A percentile compares a stretch with the other conserved stretches of the same genome.
Conservation (phyloP, 64 coral and sea anemone species). For the Montipora foliosa region DNA sequence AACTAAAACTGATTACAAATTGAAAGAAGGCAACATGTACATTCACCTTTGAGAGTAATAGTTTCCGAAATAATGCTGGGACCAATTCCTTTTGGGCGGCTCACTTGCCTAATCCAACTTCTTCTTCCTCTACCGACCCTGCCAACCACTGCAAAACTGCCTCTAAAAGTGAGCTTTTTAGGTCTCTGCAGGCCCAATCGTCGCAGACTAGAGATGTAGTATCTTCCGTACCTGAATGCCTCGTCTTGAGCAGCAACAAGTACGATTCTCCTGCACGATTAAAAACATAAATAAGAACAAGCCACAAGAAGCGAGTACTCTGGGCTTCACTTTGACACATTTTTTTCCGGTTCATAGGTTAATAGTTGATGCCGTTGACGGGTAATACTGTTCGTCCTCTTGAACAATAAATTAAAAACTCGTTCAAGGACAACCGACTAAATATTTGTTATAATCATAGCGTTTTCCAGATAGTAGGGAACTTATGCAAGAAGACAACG, state of each 20-base stretch:
- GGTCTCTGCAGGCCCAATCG: background rate
- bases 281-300: background rate
- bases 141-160: background rate
- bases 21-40: background rate
- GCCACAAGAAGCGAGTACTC: background rate
- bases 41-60: background rate
- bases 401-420: too few relatives aligned
- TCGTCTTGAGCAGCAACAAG: conserved; percentile 14
- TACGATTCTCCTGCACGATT: background rate
- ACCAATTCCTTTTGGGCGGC: background rate
- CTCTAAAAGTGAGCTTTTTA: background rate
- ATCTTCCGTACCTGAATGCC: background rate
- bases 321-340: too few relatives aligned
- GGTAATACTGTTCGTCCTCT: too few relatives aligned
- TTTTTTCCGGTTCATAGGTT: too few relatives aligned
- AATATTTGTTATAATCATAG: too few relatives aligned
- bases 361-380: too few relatives aligned
- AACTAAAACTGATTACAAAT: background rate
- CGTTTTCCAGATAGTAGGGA: too few relatives aligned
- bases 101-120: background rate
- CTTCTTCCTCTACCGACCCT: background rate
- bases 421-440: too few relatives aligned
- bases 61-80: background rate
- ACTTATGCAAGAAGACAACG: too few relatives aligned
- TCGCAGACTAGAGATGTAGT: background rate